Base-by-base conservation (phyloP, 1,140 invertebrate species). In the Mamestra configurata region DNA sequence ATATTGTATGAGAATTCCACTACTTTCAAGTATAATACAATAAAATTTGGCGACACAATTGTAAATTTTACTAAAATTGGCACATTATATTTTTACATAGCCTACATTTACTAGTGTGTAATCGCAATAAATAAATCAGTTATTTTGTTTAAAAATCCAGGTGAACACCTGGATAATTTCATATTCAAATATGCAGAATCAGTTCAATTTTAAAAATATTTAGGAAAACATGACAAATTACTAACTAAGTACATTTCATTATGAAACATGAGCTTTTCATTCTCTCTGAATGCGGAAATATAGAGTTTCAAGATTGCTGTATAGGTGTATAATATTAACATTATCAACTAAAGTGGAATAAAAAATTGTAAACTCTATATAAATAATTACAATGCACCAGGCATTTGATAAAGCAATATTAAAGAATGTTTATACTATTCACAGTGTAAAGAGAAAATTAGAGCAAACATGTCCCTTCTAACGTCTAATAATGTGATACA, bases 341-440 rank as follows among this genome's bases (percentile, higher is more conserved):
- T 77, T 57, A 82, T 86, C 83, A 86, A 85, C 78, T 86, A 87
- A 88, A 88, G 64, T 86, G 83, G 83, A 87, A 87, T 88, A 90
- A 89, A 87, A 86, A 86, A 84, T 82, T 87, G 81, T 86, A 90
- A 86, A 89, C 57, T 83, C 79, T 80, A 85, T 86, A 90, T 86
- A 89, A 89, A 90, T 88, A 91, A 90, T 88, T 87, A 89, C 83
- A 89, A 88, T 90, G 89, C 89, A 89, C 88, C 88, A 87, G 86
- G 89, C 87, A 90, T 88, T 70, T 83, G 70, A 71, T 85, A 83
- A 83, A 89, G 84, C 84, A 84, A 87, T 82, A 55, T 84, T 79
- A 4, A 81, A 72, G 70, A 86, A 86, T 85, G 82, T 88, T 84
- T 86, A 86, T 81, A 61, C 84, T 91, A 90, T 91, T 89, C 88